Percentiles rank a stretch among this genome's conserved stretches.
Evolutionary conservation across 2,113 vertebrate species (phyloP).

Genomic region (Leptobrachium leishanense): DNA sequence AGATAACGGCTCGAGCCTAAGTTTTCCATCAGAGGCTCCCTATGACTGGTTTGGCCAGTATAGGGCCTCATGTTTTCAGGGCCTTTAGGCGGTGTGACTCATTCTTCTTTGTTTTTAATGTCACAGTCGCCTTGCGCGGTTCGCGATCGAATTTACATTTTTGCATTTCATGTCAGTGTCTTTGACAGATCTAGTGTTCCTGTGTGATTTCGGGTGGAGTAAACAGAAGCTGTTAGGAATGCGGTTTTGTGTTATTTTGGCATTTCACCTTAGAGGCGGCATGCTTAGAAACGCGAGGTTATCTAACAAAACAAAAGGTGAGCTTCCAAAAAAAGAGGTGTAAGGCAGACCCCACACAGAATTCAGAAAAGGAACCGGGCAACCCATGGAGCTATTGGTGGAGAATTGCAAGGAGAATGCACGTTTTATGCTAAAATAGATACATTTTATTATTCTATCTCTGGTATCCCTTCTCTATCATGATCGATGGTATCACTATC

Average conservation of each 20-base stretch:
- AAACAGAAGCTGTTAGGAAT: slow-evolving; percentile 22
- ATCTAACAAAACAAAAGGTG: background rate
- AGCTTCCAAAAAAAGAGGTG: background rate
- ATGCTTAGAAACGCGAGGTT: background rate
- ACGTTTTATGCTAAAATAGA: too few species aligned
- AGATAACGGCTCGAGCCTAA: too few species aligned
- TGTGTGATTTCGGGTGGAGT: slow-evolving; percentile 16
- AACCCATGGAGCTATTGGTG: too few species aligned
- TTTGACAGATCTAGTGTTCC: slow-evolving; percentile 12
- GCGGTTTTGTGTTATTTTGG: slow-evolving; percentile 20
- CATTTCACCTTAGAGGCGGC: background rate
- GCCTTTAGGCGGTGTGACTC: too few species aligned
- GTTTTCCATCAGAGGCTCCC: too few species aligned
- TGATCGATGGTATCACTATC: too few species aligned
- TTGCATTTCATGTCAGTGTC: background rate
- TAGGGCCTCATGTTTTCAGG: too few species aligned
- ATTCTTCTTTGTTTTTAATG: background rate
- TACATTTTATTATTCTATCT: too few species aligned
- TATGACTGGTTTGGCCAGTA: too few species aligned
- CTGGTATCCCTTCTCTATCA: too few species aligned
- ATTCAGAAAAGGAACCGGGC: too few species aligned
- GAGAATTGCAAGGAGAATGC: too few species aligned
- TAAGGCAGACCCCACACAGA: background rate
- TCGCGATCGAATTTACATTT: background rate
- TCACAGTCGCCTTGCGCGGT: background rate